A percentile compares a stretch with the other conserved stretches of the same genome.
Conservation (phyloP, 2,888 invertebrate genomes). For the Helicoverpa assulta region DNA sequence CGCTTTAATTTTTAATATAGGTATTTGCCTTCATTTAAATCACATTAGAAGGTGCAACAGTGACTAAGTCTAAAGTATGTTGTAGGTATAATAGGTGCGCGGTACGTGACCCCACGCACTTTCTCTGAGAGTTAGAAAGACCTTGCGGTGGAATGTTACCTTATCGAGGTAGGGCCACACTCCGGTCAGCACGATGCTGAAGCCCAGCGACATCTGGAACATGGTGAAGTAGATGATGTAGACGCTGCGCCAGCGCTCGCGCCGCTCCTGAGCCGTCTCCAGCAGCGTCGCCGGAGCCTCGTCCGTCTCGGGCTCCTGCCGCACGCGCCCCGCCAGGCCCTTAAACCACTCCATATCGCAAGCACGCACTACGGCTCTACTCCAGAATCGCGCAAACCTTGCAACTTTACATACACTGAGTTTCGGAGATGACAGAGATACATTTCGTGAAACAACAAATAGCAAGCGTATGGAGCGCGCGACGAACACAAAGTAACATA, state of each 20-base stretch:
- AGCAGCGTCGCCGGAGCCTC: constrained; percentile 74
- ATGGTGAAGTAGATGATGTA: constrained; percentile 96
- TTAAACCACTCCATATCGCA: constrained; percentile 78
- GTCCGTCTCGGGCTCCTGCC: constrained; percentile 34
- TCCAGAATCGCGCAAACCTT: constrained; percentile 13
- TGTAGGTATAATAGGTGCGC: no score
- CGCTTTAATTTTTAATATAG: no score
- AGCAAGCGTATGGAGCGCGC: constrained; percentile 16
- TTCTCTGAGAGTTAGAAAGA: constrained; percentile 16
- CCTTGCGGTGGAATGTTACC: constrained; percentile 85
- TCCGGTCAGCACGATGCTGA: constrained; percentile 96
- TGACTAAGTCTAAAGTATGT: no score
- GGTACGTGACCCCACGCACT: constrained; percentile 25
- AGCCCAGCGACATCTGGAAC: constrained; percentile 97
- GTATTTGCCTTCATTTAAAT: no score
- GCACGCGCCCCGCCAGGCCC: constrained; percentile 66
- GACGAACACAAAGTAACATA: constrained; percentile 52
- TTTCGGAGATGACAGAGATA: constrained; percentile 2
- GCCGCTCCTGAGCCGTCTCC: constrained; percentile 92
- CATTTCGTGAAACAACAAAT: constrained; percentile 26
- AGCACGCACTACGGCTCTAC: constrained; percentile 41
- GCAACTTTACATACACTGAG: constrained; percentile 4
- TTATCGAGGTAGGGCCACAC: constrained; percentile 97
- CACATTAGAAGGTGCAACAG: no score
- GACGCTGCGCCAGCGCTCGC: constrained; percentile 94